Evolutionary conservation across 2,888 invertebrate species (phyloP).

Genomic region (Ectemnius lituratus): DNA sequence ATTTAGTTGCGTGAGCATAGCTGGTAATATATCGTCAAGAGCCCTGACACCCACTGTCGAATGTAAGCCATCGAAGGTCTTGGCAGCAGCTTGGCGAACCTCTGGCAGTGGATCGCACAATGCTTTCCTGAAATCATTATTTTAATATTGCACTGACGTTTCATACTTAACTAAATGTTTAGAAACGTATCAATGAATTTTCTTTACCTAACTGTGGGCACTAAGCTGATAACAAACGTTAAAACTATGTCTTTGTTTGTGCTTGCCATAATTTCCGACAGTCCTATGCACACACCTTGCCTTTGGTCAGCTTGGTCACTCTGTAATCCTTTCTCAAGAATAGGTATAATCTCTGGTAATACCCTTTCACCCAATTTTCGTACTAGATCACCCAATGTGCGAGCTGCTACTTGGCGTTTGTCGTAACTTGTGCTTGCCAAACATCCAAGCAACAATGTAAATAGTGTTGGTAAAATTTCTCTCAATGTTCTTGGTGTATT

Average conservation of each 20-base stretch:
- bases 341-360: conserved; percentile 98
- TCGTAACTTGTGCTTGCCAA: conserved; percentile 97
- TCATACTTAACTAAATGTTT: too few species aligned
- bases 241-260: conserved; percentile 97
- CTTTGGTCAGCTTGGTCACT: conserved; percentile 96
- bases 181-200: conserved; percentile 2
- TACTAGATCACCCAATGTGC: conserved; percentile 97
- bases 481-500: conserved; percentile 97
- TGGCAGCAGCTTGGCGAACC: conserved; percentile 96
- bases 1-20: conserved; percentile 90
- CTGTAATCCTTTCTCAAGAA: conserved; percentile 94
- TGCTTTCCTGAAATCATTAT: conserved; percentile 82
- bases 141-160: not conserved
- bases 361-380: conserved; percentile 98
- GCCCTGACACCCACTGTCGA: conserved; percentile 95
- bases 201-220: conserved; percentile 90
- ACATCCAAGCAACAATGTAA: conserved; percentile 94
- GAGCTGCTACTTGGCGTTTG: conserved; percentile 96
- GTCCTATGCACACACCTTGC: conserved; percentile 98
- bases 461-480: conserved; percentile 97
- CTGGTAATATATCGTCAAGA: conserved; percentile 96
- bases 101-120: conserved; percentile 95
- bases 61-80: conserved; percentile 97
- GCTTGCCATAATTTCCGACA: conserved; percentile 98
- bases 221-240: conserved; percentile 91